Evolutionary conservation across 2,888 invertebrate species (phyloP).

Genomic region (Drosophila sordidula): DNA sequence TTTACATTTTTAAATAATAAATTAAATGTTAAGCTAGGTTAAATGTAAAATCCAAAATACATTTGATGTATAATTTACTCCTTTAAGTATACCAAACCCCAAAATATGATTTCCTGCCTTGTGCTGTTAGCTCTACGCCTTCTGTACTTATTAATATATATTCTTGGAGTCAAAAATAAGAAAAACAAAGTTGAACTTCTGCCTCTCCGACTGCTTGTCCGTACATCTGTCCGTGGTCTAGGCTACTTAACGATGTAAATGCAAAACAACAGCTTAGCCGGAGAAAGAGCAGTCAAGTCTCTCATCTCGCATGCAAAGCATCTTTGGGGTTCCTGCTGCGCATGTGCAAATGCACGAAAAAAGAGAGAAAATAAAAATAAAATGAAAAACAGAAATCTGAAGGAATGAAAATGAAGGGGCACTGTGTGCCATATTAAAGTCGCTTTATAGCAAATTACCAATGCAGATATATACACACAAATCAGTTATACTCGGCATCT

Average conservation of each 20-base stretch:
- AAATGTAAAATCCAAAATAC: too few species aligned
- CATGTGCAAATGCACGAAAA: constrained; percentile 52
- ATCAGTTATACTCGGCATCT: constrained; percentile 71
- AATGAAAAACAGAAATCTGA: constrained; percentile 1
- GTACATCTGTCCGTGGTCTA: background rate
- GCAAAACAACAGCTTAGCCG: constrained; percentile 22
- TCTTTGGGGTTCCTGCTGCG: constrained; percentile 43
- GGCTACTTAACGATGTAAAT: constrained; percentile 68
- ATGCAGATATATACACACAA: constrained; percentile 76
- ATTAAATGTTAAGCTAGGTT: too few species aligned
- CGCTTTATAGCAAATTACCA: constrained; percentile 72
- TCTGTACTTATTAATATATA: background rate
- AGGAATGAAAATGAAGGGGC: constrained; percentile 13
- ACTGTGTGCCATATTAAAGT: constrained; percentile 72
- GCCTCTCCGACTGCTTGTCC: background rate
- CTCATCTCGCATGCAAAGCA: constrained; percentile 44
- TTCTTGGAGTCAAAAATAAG: background rate
- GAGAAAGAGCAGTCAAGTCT: constrained; percentile 12
- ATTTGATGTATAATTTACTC: too few species aligned
- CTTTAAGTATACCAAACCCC: too few species aligned
- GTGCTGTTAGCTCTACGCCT: too few species aligned
- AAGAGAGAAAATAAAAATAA: constrained; percentile 2
- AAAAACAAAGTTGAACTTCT: background rate
- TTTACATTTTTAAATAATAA: too few species aligned
- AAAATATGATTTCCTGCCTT: too few species aligned